Evolutionary conservation across 2,797 vertebrate genomes (phyloP), one percentile per base, ranked within the genome.

Genomic region (Lagorchestes hirsutus): DNA sequence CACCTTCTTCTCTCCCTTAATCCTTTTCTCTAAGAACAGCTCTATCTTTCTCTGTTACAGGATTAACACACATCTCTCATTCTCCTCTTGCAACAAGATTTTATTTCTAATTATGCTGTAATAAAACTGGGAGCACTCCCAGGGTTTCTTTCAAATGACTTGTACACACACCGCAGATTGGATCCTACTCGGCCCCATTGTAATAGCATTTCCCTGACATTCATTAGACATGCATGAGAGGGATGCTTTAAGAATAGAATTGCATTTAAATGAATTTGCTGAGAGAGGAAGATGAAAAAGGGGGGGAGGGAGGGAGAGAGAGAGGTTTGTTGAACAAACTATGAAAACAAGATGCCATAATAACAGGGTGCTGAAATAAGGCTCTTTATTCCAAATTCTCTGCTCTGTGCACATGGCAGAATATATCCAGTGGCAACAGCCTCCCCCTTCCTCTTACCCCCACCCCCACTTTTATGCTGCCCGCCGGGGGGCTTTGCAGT

Each of bases 211-310:
- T 98, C 98, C 98, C 98, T 98, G 98, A 98, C 97, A 98, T 91
- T 99, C 99, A 99, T 99, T 99, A 99, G 99, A 98, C 98, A 99
- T 98, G 99, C 99, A 99, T 98, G 98, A 99, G 98, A 98, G 98
- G 98, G 98, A 98, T 97, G 98, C 96, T 97, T 99, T 98, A 98
- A 99, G 98, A 99, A 98, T 97, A 98, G 98, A 98, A 99, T 98
- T 99, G 98, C 99, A 98, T 99, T 98, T 99, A 98, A 99, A 99
- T 98, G 98, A 98, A 98, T 99, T 99, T 99, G 98, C 98, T 98
- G 98, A 98, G 98, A 98, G 98, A 97, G 97, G 98, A 97, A 97
- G 98, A 98, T 97, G 97, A 97, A 98, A 97, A 97, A 74, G 40
- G 56, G 24, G 14, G 96, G 93, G 96, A 52, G 92, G 90, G 96